Base-by-base conservation (phyloP, 2,113 vertebrate genomes). In the Lathamus discolor region DNA sequence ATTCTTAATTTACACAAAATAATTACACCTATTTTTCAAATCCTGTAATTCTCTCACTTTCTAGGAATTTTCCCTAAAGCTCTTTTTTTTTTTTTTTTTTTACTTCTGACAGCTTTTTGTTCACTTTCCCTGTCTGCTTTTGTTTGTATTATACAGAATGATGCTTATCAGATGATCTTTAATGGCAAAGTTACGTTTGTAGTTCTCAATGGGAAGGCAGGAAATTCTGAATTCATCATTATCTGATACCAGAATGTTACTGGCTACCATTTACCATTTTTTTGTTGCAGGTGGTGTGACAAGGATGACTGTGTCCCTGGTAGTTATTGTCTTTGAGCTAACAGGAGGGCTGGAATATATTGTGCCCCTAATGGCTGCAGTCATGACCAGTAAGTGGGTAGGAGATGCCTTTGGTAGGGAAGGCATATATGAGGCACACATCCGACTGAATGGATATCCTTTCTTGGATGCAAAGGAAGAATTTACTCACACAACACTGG, bases 341-440 rank as follows among this genome's bases (percentile, higher is more conserved):
- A 99, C 99, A 1, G 99, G 99, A 31, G 99, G 99, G 11, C 95
- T 99, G 93, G 99, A 99, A 96, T 99, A 99, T 97, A 99, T 99
- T 85, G 99, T 99, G 64, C 99, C 99, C 22, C 98, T 99, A 51
- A 99, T 99, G 99, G 99, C 99, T 13, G 99, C 99, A 17, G 99
- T 99, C 87, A 99, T 99, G 99, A 99, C 99, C 97, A 99, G 99
- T 98, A 99, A 99, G 96, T 99, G 99, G 99, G 99, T 99, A 95
- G 99, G 99, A 41, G 99, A 99, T 72, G 99, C 99, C 28, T 99
- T 99, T 63, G 99, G 99, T 29, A 98, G 99, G 28, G 99, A 99
- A 98, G 99, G 99, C 57, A 99, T 99, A 97, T 99, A 99, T 52
- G 99, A 99, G 97, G 98, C 99, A 0, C 99, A 99, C 97, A 99